Evolutionary conservation across 1,140 invertebrate species (phyloP).

Genomic region (Tetramorium alpestre): DNA sequence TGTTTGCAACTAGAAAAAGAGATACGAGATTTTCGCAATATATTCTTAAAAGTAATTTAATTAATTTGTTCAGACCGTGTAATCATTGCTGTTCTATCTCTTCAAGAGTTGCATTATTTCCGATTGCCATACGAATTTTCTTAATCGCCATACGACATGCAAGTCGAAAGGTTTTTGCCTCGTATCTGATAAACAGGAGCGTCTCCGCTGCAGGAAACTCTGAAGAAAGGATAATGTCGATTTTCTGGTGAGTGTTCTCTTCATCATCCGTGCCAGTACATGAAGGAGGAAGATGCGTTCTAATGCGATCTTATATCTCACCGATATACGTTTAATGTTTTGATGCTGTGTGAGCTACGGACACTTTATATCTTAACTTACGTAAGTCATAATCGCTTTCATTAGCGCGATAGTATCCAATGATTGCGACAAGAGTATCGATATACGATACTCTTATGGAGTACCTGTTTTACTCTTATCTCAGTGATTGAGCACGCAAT

Average conservation of each 20-base stretch:
- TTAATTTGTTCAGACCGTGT: neutral
- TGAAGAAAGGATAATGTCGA: constrained; percentile 40
- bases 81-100: neutral
- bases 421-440: constrained; percentile 17
- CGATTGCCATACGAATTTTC: neutral
- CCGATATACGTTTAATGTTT: constrained; percentile 40
- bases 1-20: neutral
- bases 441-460: neutral
- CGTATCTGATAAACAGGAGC: constrained; percentile 29
- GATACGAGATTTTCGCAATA: neutral
- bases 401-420: constrained; percentile 48
- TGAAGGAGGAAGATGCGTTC: constrained; percentile 32
- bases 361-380: constrained; percentile 48
- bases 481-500: constrained; percentile 41
- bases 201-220: constrained; percentile 11
- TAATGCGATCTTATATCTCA: constrained; percentile 45
- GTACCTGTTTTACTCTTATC: constrained; percentile 20
- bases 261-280: constrained; percentile 36
- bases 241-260: constrained; percentile 41
- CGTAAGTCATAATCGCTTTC: constrained; percentile 53
- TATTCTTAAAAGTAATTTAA: neutral
- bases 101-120: constrained; percentile 8
- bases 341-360: neutral
- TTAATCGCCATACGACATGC: neutral
- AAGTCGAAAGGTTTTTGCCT: neutral